phyloP scores from a whole-genome alignment of 92 coral and sea anemone species.

The Actinernus sp. region DNA sequence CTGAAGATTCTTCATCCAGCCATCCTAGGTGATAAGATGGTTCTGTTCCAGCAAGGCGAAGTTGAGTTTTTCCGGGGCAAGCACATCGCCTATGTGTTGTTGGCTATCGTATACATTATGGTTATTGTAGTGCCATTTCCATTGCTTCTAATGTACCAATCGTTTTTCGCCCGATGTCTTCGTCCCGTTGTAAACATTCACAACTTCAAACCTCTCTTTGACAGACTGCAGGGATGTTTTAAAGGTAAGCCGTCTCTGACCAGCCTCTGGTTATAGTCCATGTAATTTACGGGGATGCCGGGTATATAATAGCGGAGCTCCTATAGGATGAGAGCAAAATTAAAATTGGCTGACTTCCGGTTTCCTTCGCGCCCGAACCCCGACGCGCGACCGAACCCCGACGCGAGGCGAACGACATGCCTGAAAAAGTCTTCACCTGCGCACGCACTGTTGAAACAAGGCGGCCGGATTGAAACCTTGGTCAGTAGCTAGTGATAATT shows the following conservation, averaged over 20 bases:
- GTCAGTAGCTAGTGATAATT: too few species aligned
- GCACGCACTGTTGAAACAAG: too few species aligned
- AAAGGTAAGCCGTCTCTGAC: conserved; percentile 19
- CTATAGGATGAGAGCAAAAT: too few species aligned
- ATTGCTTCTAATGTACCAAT: conserved; percentile 63
- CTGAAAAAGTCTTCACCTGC: too few species aligned
- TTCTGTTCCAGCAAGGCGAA: conserved; percentile 70
- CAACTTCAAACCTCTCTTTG: conserved; percentile 79
- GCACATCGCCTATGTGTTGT: conserved; percentile 70
- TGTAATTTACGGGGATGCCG: too few species aligned
- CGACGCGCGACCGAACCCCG: too few species aligned
- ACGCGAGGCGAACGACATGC: too few species aligned
- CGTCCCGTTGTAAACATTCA: conserved; percentile 45
- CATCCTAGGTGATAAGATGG: conserved; percentile 32
- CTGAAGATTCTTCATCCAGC: conserved; percentile 79
- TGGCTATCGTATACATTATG: conserved; percentile 69
- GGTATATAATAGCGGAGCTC: too few species aligned
- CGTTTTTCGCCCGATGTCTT: conserved; percentile 55
- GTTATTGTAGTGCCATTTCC: conserved; percentile 79
- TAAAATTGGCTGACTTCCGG: too few species aligned
- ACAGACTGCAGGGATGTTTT: conserved; percentile 89
- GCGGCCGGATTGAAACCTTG: too few species aligned
- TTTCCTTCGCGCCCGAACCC: too few species aligned
- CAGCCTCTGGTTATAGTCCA: neutral
- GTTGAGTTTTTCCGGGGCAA: conserved; percentile 72